A percentile compares a stretch with the other conserved stretches of the same genome.
Conservation (phyloP, 2,888 invertebrate genomes). For the Rhimphoctona megacephalus region DNA sequence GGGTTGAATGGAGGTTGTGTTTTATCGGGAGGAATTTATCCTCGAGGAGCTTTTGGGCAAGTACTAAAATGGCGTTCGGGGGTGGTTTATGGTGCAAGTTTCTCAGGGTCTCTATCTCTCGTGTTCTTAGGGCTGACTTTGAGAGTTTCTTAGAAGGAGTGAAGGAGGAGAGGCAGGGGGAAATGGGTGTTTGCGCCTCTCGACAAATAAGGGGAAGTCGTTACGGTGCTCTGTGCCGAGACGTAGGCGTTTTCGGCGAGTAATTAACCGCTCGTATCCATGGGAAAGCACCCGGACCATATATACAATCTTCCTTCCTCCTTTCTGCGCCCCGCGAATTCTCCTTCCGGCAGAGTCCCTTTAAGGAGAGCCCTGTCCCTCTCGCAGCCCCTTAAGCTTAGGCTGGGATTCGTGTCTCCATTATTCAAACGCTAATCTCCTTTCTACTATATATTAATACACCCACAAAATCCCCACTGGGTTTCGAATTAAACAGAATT, state of each 20-base stretch:
- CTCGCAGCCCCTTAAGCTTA: not conserved
- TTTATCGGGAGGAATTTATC: slow-evolving; percentile 62
- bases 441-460: slow-evolving; percentile 74
- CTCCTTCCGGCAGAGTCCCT: slow-evolving; percentile 76
- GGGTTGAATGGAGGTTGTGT: slow-evolving; percentile 26
- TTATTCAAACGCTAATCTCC: slow-evolving; percentile 83
- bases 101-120: slow-evolving; percentile 19
- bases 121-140: not conserved
- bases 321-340: slow-evolving; percentile 61
- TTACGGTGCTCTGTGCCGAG: slow-evolving; percentile 75
- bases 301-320: not conserved
- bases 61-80: slow-evolving; percentile 60
- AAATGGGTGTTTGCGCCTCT: slow-evolving; percentile 81
- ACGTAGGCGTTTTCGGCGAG: slow-evolving; percentile 66
- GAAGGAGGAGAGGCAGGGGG: slow-evolving; percentile 12
- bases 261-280: slow-evolving; percentile 71
- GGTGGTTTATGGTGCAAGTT: slow-evolving; percentile 64
- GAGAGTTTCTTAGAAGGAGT: slow-evolving; percentile 49
- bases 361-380: slow-evolving; percentile 73
- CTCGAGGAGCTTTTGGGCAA: slow-evolving; percentile 22
- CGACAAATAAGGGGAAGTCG: slow-evolving; percentile 84
- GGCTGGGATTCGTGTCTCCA: slow-evolving; percentile 79
- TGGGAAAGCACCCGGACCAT: slow-evolving; percentile 29
- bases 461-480: not conserved
- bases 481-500: not conserved